Conservation (phyloP, 2,113 vertebrate species). For the Myotis brandtii region DNA sequence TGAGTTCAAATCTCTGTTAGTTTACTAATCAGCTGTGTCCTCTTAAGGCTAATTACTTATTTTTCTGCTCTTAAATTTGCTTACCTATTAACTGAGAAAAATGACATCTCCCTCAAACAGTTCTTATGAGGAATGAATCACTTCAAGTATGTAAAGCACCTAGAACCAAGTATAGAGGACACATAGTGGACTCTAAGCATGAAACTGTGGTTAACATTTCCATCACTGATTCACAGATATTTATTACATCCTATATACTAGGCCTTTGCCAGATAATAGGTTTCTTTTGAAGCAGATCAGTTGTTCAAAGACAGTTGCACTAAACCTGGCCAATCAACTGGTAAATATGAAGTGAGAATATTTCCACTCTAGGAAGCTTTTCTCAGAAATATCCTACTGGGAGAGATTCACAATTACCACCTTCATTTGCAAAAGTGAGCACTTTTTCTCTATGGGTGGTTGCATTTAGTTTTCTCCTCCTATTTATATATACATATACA, state of each 20-base stretch:
- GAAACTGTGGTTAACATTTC: not conserved
- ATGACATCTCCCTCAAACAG: not conserved
- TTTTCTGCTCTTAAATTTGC: not conserved
- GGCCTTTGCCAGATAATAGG: not conserved
- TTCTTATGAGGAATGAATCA: not conserved
- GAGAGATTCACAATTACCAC: not conserved
- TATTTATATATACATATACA: not conserved
- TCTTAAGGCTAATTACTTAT: not conserved
- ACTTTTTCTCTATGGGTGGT: not conserved
- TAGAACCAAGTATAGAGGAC: not conserved
- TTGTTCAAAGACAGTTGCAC: not conserved
- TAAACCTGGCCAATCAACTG: not conserved
- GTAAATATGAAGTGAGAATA: not conserved
- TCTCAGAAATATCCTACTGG: not conserved
- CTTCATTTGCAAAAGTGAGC: not conserved
- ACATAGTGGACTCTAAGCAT: not conserved
- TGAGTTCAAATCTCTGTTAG: not conserved
- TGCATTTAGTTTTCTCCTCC: not conserved
- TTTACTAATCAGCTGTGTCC: not conserved
- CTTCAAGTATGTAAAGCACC: not conserved
- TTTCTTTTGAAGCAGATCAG: not conserved
- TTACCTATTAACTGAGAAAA: not conserved
- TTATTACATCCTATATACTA: not conserved
- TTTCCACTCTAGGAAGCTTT: not conserved
- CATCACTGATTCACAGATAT: not conserved